phyloP scores from a whole-genome alignment of 2,113 vertebrate genomes.

The Rhagologus leucostigma region DNA sequence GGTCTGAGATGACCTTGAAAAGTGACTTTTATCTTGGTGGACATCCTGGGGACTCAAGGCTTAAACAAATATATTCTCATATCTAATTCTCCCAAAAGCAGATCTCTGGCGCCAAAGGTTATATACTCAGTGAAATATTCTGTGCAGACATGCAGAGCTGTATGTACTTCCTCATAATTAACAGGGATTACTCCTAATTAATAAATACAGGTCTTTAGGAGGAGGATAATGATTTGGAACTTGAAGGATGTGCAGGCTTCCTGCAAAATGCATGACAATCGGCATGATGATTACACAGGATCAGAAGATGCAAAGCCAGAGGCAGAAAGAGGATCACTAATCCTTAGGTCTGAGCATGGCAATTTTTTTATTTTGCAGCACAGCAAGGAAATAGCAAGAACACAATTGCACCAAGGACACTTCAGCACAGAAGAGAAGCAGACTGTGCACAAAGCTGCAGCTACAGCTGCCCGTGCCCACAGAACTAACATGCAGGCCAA shows the following conservation, averaged over 20 bases:
- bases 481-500: neutral
- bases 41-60: neutral
- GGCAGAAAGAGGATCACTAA: neutral
- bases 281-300: neutral
- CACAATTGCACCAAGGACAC: neutral
- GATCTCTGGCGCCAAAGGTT: conserved; percentile 30
- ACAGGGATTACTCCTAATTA: neutral
- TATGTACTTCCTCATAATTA: conserved; percentile 18
- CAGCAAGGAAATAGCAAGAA: neutral
- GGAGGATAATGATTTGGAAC: neutral
- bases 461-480: neutral
- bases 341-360: neutral
- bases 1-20: conserved; percentile 43
- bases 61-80: neutral
- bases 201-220: neutral
- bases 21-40: conserved; percentile 12
- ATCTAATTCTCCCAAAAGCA: neutral
- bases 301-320: neutral
- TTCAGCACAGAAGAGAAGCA: neutral
- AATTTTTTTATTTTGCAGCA: neutral
- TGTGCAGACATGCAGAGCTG: neutral
- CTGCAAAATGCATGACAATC: neutral
- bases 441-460: neutral
- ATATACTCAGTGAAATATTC: neutral
- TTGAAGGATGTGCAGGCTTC: neutral